Base-by-base conservation (phyloP, 92 coral and sea anemone genomes). In the Parazoanthus swiftii region DNA sequence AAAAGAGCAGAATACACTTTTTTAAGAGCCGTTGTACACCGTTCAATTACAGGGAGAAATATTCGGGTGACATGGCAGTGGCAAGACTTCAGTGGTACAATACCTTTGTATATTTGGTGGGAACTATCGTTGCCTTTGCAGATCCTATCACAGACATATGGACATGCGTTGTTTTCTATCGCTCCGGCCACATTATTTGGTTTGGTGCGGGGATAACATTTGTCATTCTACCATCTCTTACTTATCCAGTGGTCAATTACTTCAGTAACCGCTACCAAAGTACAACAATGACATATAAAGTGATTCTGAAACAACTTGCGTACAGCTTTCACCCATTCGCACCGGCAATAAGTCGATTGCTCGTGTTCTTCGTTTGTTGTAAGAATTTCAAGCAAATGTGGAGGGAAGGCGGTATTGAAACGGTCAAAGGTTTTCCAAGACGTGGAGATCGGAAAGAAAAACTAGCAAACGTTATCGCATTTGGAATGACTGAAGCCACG, bases 401-500 rank as follows among this genome's bases (percentile, higher is more conserved):
- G 85, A 81, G 26, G 5, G 51, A 81, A 35, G 51, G 46, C 43
- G 71, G 85, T 3, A 63, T 81, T 13, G 71, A 81, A 59, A 81
- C 74, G 43, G 29, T 81, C 14, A 81, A 59, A 35, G 15, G 54
- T 59, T 81, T 81, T n/a, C 85, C 85, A 63, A 81, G 50, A 81
- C 85, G 85, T 9, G 85, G 85, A 20, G 85, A 81, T 42, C 74
- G 74, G 23, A 33, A 63, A 63, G 85, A 81, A 63, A 81, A 81
- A 59, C 54, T 81, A 35, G 51, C 13, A 21, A 35, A 81, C 11
- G 85, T 81, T 33, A 42, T 81, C 0, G 15, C 43, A 23, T 63
- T 81, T 59, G 85, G 85, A 63, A 81, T 81, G 85, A 13, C 85
- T 81, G 92, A 90, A 36, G 89, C 88, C 54, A 89, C 89, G 5